Percentiles rank a stretch among this genome's conserved stretches.
Conservation (phyloP, 1,140 invertebrate species). For the Kradibia gibbosae region DNA sequence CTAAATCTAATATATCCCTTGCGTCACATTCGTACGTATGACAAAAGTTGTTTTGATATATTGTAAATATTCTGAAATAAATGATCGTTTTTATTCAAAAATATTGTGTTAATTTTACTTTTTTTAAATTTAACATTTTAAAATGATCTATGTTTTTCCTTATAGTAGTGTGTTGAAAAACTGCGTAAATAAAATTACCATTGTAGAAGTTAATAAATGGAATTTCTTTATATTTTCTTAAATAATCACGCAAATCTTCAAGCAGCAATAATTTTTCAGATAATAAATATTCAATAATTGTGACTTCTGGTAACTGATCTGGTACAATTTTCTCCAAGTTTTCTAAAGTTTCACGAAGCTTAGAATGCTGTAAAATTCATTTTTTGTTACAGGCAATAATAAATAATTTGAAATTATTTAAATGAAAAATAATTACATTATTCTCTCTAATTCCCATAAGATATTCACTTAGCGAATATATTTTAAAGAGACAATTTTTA, state of each 20-base stretch:
- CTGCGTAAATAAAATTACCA: conserved; percentile 53
- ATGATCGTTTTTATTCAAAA: conserved; percentile 69
- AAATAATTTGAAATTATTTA: neutral
- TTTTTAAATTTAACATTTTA: neutral
- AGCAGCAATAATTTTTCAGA: conserved; percentile 44
- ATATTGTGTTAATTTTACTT: conserved; percentile 1
- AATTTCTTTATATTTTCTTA: conserved; percentile 43
- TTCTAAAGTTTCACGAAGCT: conserved; percentile 33
- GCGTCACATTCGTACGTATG: conserved; percentile 45
- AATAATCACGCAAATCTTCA: conserved; percentile 49
- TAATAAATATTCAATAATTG: conserved; percentile 57
- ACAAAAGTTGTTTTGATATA: conserved; percentile 67
- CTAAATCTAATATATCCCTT: conserved; percentile 31
- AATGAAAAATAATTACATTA: conserved; percentile 48
- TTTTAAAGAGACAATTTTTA: conserved; percentile 55
- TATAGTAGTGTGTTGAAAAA: no score
- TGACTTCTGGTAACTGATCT: conserved; percentile 54
- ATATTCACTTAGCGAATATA: conserved; percentile 56
- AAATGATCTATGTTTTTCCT: no score
- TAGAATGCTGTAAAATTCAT: conserved; percentile 22
- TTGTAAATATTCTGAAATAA: conserved; percentile 71
- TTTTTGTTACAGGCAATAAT: neutral
- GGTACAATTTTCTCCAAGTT: conserved; percentile 33
- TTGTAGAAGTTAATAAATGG: conserved; percentile 55
- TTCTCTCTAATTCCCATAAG: conserved; percentile 36